A percentile compares a stretch with the other conserved stretches of the same genome.
These are phyloP conservation scores for Caenorhabditis tropicalis DNA, from an alignment of 1,140 invertebrate species.

Conservation along the genomic window DNA sequence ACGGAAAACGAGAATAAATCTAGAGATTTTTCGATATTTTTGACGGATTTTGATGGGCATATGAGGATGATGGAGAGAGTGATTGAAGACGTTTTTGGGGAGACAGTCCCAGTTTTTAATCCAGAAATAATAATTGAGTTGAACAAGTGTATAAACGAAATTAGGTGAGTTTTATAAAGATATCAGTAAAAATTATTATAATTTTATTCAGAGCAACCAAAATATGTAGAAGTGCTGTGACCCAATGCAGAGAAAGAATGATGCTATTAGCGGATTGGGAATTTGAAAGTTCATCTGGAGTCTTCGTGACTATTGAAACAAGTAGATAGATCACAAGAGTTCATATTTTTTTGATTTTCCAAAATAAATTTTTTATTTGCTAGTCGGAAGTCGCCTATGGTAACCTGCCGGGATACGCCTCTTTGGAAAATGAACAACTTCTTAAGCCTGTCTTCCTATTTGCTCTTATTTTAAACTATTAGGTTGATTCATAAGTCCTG, in stretches of 20 bases:
- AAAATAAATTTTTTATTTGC: not conserved
- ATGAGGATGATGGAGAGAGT: not conserved
- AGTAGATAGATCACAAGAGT: not conserved
- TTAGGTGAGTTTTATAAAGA: not conserved
- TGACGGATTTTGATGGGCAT: not conserved
- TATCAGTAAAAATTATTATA: not conserved
- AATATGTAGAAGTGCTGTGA: not conserved
- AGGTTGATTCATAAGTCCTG: no score
- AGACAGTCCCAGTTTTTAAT: not conserved
- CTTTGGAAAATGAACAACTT: no score
- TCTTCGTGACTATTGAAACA: not conserved
- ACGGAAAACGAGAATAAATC: not conserved
- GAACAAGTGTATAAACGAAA: not conserved
- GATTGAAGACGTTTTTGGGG: not conserved
- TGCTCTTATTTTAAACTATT: no score
- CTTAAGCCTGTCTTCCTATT: no score
- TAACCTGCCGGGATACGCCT: no score
- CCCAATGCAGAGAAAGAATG: not conserved
- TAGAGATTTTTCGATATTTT: not conserved
- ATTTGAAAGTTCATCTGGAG: not conserved
- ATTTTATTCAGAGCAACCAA: not conserved
- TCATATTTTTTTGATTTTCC: not conserved
- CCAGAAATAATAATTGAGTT: not conserved
- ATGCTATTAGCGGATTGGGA: not conserved
- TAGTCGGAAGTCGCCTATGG: no score